Percentiles rank a stretch among this genome's conserved stretches.
phyloP scores from a whole-genome alignment of 2,113 vertebrate species.

The Peucedramus taeniatus region DNA sequence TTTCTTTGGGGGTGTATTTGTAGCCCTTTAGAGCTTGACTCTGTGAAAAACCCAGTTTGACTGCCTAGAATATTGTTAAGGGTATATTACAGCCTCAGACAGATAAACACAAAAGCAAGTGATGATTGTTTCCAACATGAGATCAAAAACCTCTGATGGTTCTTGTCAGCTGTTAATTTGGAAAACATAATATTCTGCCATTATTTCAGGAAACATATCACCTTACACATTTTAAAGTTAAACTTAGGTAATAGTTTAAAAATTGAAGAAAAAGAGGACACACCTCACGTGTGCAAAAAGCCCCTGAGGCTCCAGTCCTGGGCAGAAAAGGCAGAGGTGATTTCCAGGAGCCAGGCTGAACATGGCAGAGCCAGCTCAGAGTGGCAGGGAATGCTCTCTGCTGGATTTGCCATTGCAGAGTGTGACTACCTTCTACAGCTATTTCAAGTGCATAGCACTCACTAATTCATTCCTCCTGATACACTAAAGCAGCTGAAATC shows the following conservation, averaged over 20 bases:
- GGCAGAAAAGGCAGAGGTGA: neutral
- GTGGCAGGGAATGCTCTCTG: neutral
- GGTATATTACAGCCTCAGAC: neutral
- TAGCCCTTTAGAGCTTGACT: neutral
- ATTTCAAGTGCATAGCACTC: neutral
- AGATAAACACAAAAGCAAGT: neutral
- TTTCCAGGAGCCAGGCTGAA: neutral
- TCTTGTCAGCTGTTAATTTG: neutral
- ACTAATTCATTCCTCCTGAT: conserved; percentile 6
- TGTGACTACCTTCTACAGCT: neutral
- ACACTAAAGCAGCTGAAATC: conserved; percentile 16
- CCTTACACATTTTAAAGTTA: neutral
- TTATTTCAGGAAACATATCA: neutral
- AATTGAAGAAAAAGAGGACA: neutral
- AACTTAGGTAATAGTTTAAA: neutral
- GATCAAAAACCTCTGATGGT: neutral
- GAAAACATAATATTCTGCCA: neutral
- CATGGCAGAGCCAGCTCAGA: neutral
- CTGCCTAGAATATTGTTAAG: neutral
- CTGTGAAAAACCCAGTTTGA: neutral
- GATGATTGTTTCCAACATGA: neutral
- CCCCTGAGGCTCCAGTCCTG: neutral
- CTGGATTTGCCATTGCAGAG: neutral
- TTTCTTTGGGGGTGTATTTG: neutral
- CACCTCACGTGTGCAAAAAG: neutral